A percentile compares a stretch with the other conserved stretches of the same genome.
Conservation (phyloP, 2,797 vertebrate species). For the Iguana delicatissima region DNA sequence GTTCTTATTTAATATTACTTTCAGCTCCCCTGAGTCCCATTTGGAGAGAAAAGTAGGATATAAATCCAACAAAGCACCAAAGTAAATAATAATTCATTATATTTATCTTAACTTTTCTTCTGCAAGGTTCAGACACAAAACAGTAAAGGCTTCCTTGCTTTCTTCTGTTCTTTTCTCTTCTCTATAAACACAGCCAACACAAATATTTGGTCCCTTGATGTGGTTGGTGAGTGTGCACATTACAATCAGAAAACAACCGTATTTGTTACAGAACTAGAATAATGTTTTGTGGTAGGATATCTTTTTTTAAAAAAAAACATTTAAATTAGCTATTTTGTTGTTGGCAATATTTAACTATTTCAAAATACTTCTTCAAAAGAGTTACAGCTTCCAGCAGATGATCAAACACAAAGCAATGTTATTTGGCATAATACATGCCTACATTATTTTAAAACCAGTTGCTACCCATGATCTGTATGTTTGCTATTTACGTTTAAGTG, state of each 20-base stretch:
- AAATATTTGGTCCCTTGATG: slow-evolving; percentile 39
- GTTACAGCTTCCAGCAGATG: slow-evolving; percentile 58
- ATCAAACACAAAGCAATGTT: slow-evolving; percentile 67
- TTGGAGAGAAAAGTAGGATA: too few species aligned
- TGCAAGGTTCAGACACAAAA: not conserved
- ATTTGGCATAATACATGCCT: slow-evolving; percentile 71
- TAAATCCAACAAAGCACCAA: too few species aligned
- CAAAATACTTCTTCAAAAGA: slow-evolving; percentile 62
- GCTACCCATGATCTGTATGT: slow-evolving; percentile 54
- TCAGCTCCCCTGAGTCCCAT: too few species aligned
- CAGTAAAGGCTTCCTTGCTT: not conserved
- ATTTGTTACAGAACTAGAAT: slow-evolving; percentile 62
- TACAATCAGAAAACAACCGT: slow-evolving; percentile 27
- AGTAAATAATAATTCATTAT: too few species aligned
- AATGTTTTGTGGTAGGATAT: slow-evolving; percentile 78
- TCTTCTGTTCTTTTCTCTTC: not conserved
- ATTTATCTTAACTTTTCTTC: not conserved
- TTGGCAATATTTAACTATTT: slow-evolving; percentile 63
- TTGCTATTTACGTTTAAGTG: slow-evolving; percentile 69
- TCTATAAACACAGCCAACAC: slow-evolving; percentile 29
- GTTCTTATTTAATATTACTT: too few species aligned
- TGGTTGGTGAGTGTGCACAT: not conserved
- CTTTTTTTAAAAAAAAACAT: slow-evolving; percentile 51
- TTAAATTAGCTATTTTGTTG: slow-evolving; percentile 75
- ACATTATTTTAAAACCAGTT: slow-evolving; percentile 67